phyloP scores from a whole-genome alignment of 2,888 invertebrate genomes.

The Chirona hameri region DNA sequence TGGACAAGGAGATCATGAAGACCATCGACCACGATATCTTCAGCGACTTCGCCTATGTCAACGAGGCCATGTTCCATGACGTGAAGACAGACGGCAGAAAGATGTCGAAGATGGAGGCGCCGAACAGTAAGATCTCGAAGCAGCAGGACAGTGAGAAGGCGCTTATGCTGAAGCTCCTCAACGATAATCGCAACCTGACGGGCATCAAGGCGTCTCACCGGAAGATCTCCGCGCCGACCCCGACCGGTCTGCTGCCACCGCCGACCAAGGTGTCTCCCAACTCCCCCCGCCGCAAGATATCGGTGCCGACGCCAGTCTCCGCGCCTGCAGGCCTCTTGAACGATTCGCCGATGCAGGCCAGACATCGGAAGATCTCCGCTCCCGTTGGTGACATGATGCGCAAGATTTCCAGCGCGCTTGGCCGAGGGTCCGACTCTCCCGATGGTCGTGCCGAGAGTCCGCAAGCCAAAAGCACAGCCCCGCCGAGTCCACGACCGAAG shows the following conservation, averaged over 20 bases:
- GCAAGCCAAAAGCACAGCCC: too few relatives aligned
- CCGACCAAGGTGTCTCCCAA: background rate
- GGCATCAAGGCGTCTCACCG: background rate
- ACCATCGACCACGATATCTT: background rate
- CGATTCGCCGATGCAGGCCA: background rate
- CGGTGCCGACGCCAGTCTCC: background rate
- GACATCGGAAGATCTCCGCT: background rate
- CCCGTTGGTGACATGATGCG: background rate
- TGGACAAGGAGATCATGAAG: constrained; percentile 5
- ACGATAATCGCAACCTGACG: background rate
- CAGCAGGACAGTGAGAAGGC: background rate
- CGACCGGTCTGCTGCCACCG: background rate
- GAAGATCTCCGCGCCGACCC: background rate
- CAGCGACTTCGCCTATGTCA: background rate
- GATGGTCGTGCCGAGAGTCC: background rate
- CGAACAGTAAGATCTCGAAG: background rate
- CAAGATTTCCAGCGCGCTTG: background rate
- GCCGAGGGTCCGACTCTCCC: background rate
- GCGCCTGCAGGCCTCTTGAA: background rate
- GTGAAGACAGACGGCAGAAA: background rate
- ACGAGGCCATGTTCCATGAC: background rate
- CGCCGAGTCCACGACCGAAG: too few relatives aligned
- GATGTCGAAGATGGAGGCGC: background rate
- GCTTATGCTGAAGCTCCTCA: background rate
- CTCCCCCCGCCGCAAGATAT: background rate